Percentiles rank a stretch among this genome's conserved stretches.
Evolutionary conservation across 1,140 invertebrate genomes (phyloP).

Genomic region (Drosophila parvula): DNA sequence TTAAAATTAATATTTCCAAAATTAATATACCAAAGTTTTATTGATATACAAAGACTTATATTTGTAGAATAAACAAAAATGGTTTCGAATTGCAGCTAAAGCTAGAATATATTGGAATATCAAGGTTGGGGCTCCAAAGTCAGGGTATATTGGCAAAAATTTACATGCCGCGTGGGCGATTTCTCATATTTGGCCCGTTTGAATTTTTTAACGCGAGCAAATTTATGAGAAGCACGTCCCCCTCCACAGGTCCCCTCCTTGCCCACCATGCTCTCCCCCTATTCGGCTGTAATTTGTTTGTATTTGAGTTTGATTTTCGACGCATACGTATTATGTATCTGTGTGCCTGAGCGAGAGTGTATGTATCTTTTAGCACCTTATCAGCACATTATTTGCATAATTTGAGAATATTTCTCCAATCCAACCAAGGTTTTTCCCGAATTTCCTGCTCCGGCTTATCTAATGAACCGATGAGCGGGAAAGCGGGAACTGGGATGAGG

Average conservation of each 20-base stretch:
- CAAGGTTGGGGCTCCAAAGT: neutral
- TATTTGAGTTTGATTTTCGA: conserved; percentile 40
- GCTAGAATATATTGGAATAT: neutral
- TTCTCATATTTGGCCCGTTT: conserved; percentile 65
- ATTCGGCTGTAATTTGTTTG: conserved; percentile 38
- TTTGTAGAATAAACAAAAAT: neutral
- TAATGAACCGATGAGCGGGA: conserved; percentile 8
- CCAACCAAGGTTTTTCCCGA: conserved; percentile 23
- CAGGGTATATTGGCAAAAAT: conserved; percentile 40
- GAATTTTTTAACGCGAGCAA: conserved; percentile 52
- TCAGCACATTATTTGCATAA: conserved; percentile 67
- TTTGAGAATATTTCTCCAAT: conserved; percentile 40
- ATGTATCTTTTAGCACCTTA: conserved; percentile 62
- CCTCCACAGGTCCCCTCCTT: neutral
- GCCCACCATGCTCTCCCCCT: neutral
- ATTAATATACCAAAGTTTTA: too few species aligned
- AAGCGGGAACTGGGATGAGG: neutral
- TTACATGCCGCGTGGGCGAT: conserved; percentile 50
- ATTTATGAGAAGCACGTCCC: conserved; percentile 56
- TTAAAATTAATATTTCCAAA: too few species aligned
- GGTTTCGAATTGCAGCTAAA: neutral
- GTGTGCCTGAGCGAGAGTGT: conserved; percentile 1
- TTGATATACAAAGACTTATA: too few species aligned
- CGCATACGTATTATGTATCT: neutral
- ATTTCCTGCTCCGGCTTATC: conserved; percentile 27